Percentiles rank a stretch among this genome's conserved stretches.
Conservation (phyloP, 2,888 invertebrate species). For the Macrosiphum euphorbiae region DNA sequence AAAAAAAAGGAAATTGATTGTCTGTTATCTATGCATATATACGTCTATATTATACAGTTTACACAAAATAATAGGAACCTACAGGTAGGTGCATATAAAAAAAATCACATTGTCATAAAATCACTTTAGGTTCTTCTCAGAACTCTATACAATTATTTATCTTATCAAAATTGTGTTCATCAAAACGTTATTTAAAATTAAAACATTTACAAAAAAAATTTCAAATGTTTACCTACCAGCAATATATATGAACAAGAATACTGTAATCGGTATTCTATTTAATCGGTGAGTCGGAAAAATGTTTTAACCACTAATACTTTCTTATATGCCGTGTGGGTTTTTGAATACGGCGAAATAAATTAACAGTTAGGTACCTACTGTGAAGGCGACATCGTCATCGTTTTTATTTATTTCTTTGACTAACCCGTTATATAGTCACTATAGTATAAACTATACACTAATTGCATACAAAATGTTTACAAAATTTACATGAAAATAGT, state of each 20-base stretch:
- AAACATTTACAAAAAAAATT: neutral
- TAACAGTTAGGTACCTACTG: constrained; percentile 46
- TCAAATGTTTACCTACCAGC: neutral
- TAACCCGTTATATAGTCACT: neutral
- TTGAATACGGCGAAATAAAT: constrained; percentile 27
- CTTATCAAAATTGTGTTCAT: neutral
- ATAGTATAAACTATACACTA: constrained; percentile 11
- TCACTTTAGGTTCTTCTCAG: neutral
- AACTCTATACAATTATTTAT: neutral
- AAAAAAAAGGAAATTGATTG: neutral
- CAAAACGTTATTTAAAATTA: neutral
- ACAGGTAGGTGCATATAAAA: neutral
- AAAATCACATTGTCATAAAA: neutral
- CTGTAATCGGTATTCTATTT: constrained; percentile 21
- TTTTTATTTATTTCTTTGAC: constrained; percentile 33
- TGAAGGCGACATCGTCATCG: constrained; percentile 17
- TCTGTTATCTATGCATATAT: neutral
- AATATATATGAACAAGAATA: neutral
- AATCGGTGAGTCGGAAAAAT: constrained; percentile 33
- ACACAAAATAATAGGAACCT: neutral
- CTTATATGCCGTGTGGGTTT: neutral
- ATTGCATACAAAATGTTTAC: neutral
- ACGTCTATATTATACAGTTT: neutral
- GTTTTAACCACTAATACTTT: constrained; percentile 48
- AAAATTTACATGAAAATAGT: constrained; percentile 22